phyloP scores from a whole-genome alignment of 2,113 vertebrate species.

The Calyptomena viridis region DNA sequence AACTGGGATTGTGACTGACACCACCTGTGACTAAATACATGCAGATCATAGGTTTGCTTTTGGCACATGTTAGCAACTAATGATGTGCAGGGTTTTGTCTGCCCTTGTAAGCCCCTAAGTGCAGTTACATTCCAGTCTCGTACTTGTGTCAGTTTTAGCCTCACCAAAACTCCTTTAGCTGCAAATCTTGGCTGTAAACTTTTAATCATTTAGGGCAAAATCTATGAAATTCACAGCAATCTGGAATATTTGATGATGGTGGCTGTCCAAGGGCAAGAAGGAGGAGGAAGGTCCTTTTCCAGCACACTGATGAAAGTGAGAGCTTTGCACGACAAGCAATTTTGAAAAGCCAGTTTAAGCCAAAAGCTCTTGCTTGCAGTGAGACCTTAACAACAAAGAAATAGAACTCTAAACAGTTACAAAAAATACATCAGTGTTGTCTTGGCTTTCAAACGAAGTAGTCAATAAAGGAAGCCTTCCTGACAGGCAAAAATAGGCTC shows the following conservation, averaged over 20 bases:
- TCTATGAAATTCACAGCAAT: not conserved
- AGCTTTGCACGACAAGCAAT: not conserved
- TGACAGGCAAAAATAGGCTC: not conserved
- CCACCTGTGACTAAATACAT: not conserved
- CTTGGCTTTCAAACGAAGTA: not conserved
- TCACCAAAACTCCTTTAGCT: not conserved
- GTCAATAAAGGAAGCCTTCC: not conserved
- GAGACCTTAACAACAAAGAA: not conserved
- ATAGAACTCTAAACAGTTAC: not conserved
- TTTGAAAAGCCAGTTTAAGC: not conserved
- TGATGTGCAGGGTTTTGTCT: not conserved
- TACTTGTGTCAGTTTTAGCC: not conserved
- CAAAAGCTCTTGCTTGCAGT: not conserved
- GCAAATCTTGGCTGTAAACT: not conserved
- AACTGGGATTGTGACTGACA: not conserved
- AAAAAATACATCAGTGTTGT: not conserved
- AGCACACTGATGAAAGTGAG: fast-evolving
- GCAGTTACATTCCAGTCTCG: fast-evolving
- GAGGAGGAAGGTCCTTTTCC: not conserved
- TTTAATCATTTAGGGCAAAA: not conserved
- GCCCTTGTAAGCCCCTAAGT: not conserved
- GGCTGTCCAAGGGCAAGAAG: not conserved
- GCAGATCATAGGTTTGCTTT: not conserved
- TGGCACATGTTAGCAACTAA: not conserved
- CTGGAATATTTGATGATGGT: not conserved